These are phyloP conservation scores for Psilopsiagon aurifrons DNA, from an alignment of 2,113 vertebrate species.

Conservation along the genomic window DNA sequence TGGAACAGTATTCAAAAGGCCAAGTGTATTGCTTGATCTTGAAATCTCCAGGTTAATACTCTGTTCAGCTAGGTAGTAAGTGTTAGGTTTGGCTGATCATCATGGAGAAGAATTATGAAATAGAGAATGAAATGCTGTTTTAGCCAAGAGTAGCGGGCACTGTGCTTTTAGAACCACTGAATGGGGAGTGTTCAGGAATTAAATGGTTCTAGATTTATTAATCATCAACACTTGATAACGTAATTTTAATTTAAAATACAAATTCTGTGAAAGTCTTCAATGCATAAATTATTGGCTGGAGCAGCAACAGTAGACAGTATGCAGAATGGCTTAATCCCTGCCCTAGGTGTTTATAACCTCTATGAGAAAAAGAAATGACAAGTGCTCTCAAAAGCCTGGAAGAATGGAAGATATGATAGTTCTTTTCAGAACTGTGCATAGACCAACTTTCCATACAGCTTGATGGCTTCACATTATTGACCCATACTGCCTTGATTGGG, in stretches of 20 bases:
- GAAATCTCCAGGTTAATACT: background rate
- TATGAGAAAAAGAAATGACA: background rate
- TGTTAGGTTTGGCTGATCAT: background rate
- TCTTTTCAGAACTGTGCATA: background rate
- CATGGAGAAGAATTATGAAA: background rate
- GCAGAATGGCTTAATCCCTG: background rate
- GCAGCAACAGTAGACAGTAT: background rate
- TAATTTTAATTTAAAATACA: background rate
- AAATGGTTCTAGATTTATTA: background rate
- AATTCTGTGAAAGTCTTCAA: background rate
- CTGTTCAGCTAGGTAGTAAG: background rate
- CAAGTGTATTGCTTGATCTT: background rate
- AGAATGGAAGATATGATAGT: background rate
- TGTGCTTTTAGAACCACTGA: background rate
- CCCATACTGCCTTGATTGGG: background rate
- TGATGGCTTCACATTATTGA: background rate
- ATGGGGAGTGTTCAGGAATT: background rate
- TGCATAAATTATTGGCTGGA: background rate
- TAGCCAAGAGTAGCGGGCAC: background rate
- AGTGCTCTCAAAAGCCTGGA: background rate
- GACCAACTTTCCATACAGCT: background rate
- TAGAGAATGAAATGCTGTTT: background rate
- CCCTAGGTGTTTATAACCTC: background rate
- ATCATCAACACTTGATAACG: background rate
- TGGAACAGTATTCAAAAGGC: constrained; percentile 22